A percentile compares a stretch with the other conserved stretches of the same genome.
Evolutionary conservation across 2,888 invertebrate genomes (phyloP).

Genomic region (Venusia cambrica): DNA sequence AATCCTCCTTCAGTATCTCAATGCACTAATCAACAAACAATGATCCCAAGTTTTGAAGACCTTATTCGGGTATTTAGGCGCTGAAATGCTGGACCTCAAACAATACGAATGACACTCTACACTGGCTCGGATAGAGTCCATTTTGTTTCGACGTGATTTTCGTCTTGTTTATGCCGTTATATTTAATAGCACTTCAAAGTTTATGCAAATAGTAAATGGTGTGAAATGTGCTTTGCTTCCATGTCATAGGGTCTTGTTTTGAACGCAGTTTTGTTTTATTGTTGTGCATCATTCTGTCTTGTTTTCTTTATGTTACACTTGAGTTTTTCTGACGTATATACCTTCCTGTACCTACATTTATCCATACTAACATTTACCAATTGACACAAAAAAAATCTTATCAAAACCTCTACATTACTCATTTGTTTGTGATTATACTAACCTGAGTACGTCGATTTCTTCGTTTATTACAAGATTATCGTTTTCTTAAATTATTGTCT

Average conservation of each 20-base stretch:
- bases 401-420: too few species aligned
- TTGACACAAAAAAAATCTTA: conserved; percentile 11
- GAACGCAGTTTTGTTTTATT: conserved; percentile 20
- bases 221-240: conserved; percentile 34
- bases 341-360: conserved; percentile 4
- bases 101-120: conserved; percentile 7
- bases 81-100: conserved; percentile 1
- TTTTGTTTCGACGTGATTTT: conserved; percentile 8
- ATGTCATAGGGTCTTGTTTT: conserved; percentile 33
- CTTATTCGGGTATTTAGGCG: conserved; percentile 14
- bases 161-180: conserved; percentile 33
- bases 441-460: too few species aligned
- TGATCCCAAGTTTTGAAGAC: conserved; percentile 23
- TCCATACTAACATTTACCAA: conserved; percentile 10
- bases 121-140: background rate
- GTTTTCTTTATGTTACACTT: conserved; percentile 6
- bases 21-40: conserved; percentile 24
- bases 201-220: conserved; percentile 32
- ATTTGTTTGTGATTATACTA: too few species aligned
- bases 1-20: conserved; percentile 15
- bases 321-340: conserved; percentile 5
- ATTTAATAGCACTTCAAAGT: conserved; percentile 37
- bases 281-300: conserved; percentile 13
- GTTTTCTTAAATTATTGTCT: too few species aligned
- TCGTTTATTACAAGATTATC: too few species aligned